Percentiles rank a stretch among this genome's conserved stretches.
These are phyloP conservation scores for Drosophila mimica DNA, from an alignment of 2,888 invertebrate genomes.

Conservation along the genomic window DNA sequence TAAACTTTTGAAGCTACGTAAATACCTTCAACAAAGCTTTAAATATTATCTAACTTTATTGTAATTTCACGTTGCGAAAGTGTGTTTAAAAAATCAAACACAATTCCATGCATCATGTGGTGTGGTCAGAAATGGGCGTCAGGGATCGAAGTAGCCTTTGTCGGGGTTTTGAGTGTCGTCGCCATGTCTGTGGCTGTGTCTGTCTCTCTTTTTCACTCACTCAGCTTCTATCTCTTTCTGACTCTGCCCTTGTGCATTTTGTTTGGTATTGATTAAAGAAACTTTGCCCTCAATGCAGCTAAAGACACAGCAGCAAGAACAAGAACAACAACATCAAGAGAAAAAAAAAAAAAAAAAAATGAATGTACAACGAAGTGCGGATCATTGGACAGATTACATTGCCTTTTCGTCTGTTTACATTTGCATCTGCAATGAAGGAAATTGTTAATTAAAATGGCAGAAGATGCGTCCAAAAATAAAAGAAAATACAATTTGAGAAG, in stretches of 20 bases:
- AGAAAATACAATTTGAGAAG: neutral
- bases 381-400: slow-evolving; percentile 58
- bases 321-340: slow-evolving; percentile 7
- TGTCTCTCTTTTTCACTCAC: neutral
- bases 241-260: slow-evolving; percentile 55
- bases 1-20: neutral
- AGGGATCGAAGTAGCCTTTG: slow-evolving; percentile 30
- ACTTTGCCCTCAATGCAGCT: slow-evolving; percentile 64
- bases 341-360: slow-evolving; percentile 3
- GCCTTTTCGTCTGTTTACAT: slow-evolving; percentile 59
- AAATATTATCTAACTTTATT: neutral
- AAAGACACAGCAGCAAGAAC: slow-evolving; percentile 30
- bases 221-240: neutral
- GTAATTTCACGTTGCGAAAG: neutral
- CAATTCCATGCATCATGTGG: slow-evolving; percentile 24
- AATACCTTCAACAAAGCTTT: neutral
- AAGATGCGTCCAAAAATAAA: slow-evolving; percentile 13
- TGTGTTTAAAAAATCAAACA: slow-evolving; percentile 9
- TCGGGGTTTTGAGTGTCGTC: slow-evolving; percentile 39
- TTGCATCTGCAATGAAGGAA: slow-evolving; percentile 66
- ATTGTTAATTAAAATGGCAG: slow-evolving; percentile 57
- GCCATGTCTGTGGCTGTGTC: slow-evolving; percentile 16
- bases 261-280: slow-evolving; percentile 70
- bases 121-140: slow-evolving; percentile 42
- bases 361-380: slow-evolving; percentile 35